phyloP scores from a whole-genome alignment of 2,113 vertebrate species.

The Oreocharis arfaki region DNA sequence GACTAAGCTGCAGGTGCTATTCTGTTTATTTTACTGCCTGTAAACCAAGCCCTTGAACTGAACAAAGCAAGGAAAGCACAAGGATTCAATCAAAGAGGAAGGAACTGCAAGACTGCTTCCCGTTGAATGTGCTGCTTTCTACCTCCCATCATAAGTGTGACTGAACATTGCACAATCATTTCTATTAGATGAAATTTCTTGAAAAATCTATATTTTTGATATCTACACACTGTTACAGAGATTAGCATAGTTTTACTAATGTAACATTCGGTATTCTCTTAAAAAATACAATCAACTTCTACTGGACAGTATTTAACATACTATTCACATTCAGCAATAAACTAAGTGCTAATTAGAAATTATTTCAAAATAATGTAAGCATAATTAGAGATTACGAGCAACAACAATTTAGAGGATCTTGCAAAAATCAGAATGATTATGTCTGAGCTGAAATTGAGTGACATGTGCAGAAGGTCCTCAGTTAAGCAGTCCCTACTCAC shows the following conservation, averaged over 20 bases:
- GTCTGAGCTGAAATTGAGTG: background rate
- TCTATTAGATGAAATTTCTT: background rate
- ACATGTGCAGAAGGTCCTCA: background rate
- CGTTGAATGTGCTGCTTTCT: background rate
- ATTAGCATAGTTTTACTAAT: background rate
- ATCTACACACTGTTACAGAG: background rate
- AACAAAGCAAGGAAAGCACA: conserved; percentile 70
- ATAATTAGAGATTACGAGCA: background rate
- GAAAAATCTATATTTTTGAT: background rate
- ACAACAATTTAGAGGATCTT: background rate
- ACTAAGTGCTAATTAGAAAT: background rate
- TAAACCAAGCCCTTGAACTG: conserved; percentile 22
- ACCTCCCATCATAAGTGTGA: background rate
- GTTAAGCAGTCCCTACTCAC: background rate
- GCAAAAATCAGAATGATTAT: background rate
- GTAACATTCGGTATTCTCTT: background rate
- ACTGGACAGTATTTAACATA: background rate
- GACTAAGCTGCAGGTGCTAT: conserved; percentile 60
- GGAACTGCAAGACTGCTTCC: conserved; percentile 54
- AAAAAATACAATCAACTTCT: background rate
- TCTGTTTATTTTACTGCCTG: conserved; percentile 50
- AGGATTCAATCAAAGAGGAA: conserved; percentile 41
- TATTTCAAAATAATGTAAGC: background rate
- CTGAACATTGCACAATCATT: background rate
- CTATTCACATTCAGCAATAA: background rate